Base-by-base conservation (phyloP, 2,888 invertebrate genomes). In the Eumerus sabulonum region DNA sequence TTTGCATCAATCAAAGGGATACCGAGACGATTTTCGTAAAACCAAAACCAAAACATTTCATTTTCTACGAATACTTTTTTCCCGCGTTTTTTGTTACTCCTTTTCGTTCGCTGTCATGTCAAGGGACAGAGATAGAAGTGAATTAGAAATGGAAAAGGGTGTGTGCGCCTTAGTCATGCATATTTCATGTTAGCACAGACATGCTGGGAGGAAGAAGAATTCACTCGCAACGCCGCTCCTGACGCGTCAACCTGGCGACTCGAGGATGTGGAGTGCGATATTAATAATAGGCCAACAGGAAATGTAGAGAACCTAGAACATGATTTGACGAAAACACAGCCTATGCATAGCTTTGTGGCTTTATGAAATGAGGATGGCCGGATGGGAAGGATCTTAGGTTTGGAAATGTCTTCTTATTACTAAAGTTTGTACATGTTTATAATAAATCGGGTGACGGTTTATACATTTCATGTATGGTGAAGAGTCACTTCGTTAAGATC, bases 1-100 rank as follows among this genome's bases (percentile, higher is more conserved):
- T 74, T 74, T 79, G 79, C 74, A 79, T 79, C 68, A 68, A 74
- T 79, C 77, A 77, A 77, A 77, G 57, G 77, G 48, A 68, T 77
- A 63, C 73, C 57, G 73, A 59, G 70, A 60, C 60, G 68, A n/a
- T 60, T 59, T 51, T 9, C 57, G 47, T 66, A 62, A 63, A 50
- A 27, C 27, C 27, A 19, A 42, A 16, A 27, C 27, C 27, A 27
- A 27, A 27, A 27, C 7, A 27, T 27, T 27, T 27, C 27, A 27
- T 27, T 27, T 27, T 7, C 2, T 27, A 4, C 3, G 27, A 4
- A 4, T 27, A 4, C 7, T 2, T 40, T 59, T 27, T 63, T 53
- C 1, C 18, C 36, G 35, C 14, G 13, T 38, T 3, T 16, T 38
- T 14, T 57, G 27, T 18, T 40, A n/a, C n/a, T n/a, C n/a, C n/a